These are phyloP conservation scores for Aphaenogaster rudis DNA, from an alignment of 1,140 invertebrate species.

Conservation along the genomic window DNA sequence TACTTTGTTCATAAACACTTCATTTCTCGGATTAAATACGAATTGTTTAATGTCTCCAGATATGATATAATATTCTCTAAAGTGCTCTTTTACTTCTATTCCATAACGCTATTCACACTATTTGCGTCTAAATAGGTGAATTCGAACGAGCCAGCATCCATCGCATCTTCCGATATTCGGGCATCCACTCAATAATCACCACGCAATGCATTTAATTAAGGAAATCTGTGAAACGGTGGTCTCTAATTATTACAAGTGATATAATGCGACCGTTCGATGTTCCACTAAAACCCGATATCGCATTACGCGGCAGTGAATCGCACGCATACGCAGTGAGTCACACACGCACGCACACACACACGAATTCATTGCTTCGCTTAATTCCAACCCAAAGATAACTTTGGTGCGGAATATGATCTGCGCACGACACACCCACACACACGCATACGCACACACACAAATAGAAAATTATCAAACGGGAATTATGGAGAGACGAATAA, in stretches of 20 bases:
- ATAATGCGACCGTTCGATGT: slow-evolving; percentile 7
- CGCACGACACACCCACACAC: not conserved
- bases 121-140: not conserved
- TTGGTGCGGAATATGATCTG: not conserved
- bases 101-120: not conserved
- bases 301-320: not conserved
- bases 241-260: slow-evolving; percentile 53
- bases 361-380: slow-evolving; percentile 7
- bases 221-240: slow-evolving; percentile 26
- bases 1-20: not conserved
- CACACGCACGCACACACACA: not conserved
- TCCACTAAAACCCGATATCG: slow-evolving; percentile 32
- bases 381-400: slow-evolving; percentile 33
- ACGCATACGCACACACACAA: not conserved
- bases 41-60: not conserved
- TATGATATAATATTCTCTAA: not conserved
- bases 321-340: not conserved
- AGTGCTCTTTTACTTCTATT: not conserved
- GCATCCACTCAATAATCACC: not conserved
- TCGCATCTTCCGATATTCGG: not conserved
- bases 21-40: not conserved
- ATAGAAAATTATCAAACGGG: not conserved
- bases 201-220: slow-evolving; percentile 45
- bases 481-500: not conserved
- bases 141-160: not conserved